Evolutionary conservation across 2,797 vertebrate genomes (phyloP), one percentile per base, ranked within the genome.

Genomic region (Sciurus carolinensis): DNA sequence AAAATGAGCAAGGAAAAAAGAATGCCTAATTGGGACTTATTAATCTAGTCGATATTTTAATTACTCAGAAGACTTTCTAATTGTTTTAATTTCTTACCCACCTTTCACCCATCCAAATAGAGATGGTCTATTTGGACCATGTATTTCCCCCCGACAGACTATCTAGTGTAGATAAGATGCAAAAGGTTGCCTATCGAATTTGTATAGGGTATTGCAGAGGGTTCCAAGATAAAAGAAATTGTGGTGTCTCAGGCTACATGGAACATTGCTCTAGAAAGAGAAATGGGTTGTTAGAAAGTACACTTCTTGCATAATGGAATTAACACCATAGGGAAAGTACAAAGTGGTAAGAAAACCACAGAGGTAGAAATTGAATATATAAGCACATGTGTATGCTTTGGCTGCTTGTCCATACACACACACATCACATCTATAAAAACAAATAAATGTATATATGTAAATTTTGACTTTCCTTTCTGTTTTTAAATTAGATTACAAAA

Each of bases 401-500:
- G 13, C 28, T 76, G 28, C 73, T 26, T 54, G 2, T 57, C 18
- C 22, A 20, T 22, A 22, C 9, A 26, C 24, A 11, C 7, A 20
- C 15, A 26, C 11, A 10, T 7, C 3, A 4, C 7, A 59, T 33
- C 1, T 15, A 39, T 17, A 44, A 62, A 52, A 0, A 33, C 7
- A 44, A 15, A 50, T 33, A 59, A 54, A 54, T 28, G 39, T 3
- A 57, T 39, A 75, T 57, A 26, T 36, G 36, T 18, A 94, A 72
- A 54, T 20, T 72, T 62, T 59, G 54, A n/a, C 44, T 81, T 95
- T 77, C 17, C 82, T 54, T 76, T 69, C 22, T 91, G 12, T 92
- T 94, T 94, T 86, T 92, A 95, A 98, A 95, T 87, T 95, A 99
- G 99, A 99, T 88, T 99, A 98, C 77, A 98, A 98, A 96, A 99